phyloP scores from a whole-genome alignment of 2,113 vertebrate genomes.

The Gadus macrocephalus region DNA sequence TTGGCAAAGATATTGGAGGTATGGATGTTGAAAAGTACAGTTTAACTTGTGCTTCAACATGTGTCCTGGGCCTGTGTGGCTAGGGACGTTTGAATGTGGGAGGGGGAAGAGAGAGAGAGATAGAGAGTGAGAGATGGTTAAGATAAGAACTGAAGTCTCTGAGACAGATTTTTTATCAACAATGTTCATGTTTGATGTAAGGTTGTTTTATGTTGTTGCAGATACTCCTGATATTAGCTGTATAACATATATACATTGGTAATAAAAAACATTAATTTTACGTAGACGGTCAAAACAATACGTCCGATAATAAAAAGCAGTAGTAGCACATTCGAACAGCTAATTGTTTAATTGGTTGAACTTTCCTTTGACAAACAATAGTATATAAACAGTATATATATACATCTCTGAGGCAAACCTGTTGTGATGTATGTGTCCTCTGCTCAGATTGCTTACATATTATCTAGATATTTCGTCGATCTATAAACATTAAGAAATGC shows the following conservation, averaged over 20 bases:
- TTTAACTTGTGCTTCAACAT: constrained; percentile 8
- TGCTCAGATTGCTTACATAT: neutral
- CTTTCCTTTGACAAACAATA: constrained; percentile 47
- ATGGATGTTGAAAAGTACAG: constrained; percentile 35
- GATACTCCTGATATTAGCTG: constrained; percentile 60
- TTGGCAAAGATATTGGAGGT: constrained; percentile 19
- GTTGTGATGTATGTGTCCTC: constrained; percentile 15
- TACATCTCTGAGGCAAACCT: constrained; percentile 47
- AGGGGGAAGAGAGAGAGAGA: constrained; percentile 13
- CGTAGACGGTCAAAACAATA: constrained; percentile 22
- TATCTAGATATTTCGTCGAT: no score
- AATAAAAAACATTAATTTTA: constrained; percentile 25
- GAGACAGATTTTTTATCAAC: constrained; percentile 23
- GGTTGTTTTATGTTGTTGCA: constrained; percentile 62
- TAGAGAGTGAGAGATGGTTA: constrained; percentile 22
- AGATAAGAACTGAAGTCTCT: constrained; percentile 3
- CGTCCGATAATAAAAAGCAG: constrained; percentile 11
- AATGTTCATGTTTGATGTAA: constrained; percentile 42
- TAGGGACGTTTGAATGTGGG: constrained; percentile 5
- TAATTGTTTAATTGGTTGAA: constrained; percentile 45
- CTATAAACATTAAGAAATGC: no score
- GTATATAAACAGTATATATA: constrained; percentile 14
- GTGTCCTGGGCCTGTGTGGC: neutral
- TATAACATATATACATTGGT: constrained; percentile 59
- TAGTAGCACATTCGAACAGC: constrained; percentile 30